Evolutionary conservation across 2,797 vertebrate genomes (phyloP).

Genomic region (Thaleichthys pacificus): DNA sequence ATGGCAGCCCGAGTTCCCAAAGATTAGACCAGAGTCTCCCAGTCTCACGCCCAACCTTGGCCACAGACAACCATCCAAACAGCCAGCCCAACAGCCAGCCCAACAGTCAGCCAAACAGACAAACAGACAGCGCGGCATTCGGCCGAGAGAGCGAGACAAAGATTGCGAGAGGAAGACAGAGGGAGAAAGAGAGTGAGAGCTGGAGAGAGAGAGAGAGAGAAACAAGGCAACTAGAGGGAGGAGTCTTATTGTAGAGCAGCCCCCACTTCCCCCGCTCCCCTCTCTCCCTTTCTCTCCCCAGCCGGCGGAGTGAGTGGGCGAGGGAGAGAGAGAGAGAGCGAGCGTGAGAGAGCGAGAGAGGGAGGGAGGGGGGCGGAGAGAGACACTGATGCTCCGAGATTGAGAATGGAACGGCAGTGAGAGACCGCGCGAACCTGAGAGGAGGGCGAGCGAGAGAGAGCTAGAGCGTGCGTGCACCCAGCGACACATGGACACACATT

Average conservation of each 20-base stretch:
- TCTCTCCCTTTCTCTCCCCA: slow-evolving; percentile 44
- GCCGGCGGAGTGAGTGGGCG: slow-evolving; percentile 58
- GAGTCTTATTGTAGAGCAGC: slow-evolving; percentile 58
- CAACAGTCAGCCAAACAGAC: too few relatives aligned
- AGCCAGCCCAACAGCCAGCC: slow-evolving; percentile 14
- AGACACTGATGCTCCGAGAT: slow-evolving; percentile 52
- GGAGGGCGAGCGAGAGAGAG: slow-evolving; percentile 57
- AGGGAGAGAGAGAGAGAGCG: slow-evolving; percentile 58
- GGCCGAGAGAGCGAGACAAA: slow-evolving; percentile 19
- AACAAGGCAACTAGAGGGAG: slow-evolving; percentile 56
- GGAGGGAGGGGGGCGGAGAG: slow-evolving; percentile 20
- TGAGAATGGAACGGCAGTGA: slow-evolving; percentile 68
- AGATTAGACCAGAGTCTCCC: slow-evolving; percentile 60
- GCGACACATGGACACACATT: slow-evolving; percentile 52
- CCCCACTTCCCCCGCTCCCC: slow-evolving; percentile 48
- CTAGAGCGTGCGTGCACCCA: slow-evolving; percentile 18
- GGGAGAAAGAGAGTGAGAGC: slow-evolving; percentile 17
- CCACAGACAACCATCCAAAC: slow-evolving; percentile 59
- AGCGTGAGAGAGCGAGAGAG: slow-evolving; percentile 41
- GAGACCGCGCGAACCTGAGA: slow-evolving; percentile 50
- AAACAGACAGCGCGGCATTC: too few relatives aligned
- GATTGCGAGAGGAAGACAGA: slow-evolving; percentile 22
- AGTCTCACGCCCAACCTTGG: slow-evolving; percentile 57
- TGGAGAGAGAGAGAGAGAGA: slow-evolving; percentile 18
- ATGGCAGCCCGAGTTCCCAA: slow-evolving; percentile 59